Conservation (phyloP, 2,888 invertebrate species). For the Lochmaea crataegi region DNA sequence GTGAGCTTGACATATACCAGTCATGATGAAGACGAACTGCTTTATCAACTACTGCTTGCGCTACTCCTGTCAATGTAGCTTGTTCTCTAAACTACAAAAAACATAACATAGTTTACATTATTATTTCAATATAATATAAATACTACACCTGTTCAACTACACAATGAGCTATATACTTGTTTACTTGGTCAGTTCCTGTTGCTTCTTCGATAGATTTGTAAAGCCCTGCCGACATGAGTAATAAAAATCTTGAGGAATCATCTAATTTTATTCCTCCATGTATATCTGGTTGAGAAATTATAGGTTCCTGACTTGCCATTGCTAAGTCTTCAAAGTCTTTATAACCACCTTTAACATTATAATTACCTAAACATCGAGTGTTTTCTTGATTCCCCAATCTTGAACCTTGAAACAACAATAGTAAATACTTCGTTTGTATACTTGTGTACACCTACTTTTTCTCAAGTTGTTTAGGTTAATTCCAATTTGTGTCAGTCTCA, state of each 20-base stretch:
- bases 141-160: conserved; percentile 77
- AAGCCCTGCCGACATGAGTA: conserved; percentile 87
- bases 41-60: conserved; percentile 87
- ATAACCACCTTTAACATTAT: conserved; percentile 86
- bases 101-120: not conserved
- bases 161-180: conserved; percentile 82
- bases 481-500: conserved; percentile 80
- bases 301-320: conserved; percentile 79
- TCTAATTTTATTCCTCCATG: conserved; percentile 84
- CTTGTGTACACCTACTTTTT: conserved; percentile 66
- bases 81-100: conserved; percentile 76
- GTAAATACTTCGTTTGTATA: conserved; percentile 20
- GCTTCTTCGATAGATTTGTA: conserved; percentile 87
- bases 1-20: conserved; percentile 72
- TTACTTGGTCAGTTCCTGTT: conserved; percentile 81
- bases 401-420: conserved; percentile 67
- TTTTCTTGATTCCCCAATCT: conserved; percentile 83
- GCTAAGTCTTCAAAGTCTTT: conserved; percentile 83
- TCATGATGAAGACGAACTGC: conserved; percentile 86
- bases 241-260: conserved; percentile 82
- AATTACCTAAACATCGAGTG: conserved; percentile 89
- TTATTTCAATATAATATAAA: not conserved
- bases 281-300: conserved; percentile 86
- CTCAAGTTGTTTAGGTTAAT: conserved; percentile 77
- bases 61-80: conserved; percentile 82